Evolutionary conservation across 2,113 vertebrate genomes (phyloP), one percentile per base, ranked within the genome.

Genomic region (Capricornis sumatraensis): DNA sequence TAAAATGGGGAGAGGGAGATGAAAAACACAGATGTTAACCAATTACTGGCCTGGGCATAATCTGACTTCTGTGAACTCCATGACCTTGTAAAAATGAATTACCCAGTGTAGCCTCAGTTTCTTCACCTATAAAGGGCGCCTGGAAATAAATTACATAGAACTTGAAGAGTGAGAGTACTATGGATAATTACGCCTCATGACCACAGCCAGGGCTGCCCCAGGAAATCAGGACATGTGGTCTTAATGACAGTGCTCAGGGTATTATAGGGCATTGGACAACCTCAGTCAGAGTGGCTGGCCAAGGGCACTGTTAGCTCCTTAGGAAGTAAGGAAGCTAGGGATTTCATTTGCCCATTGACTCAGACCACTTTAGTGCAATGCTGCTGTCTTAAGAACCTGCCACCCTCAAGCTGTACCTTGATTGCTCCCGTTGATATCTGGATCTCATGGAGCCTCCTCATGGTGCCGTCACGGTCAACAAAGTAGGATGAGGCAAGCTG

Each of bases 401-500:
- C 7, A 6, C 7, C 62, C 52, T 25, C 62, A 91, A 95, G 91
- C 57, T 5, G 7, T 98, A 99, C 99, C 99, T 99, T 99, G 98
- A 99, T 99, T 95, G 99, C 99, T 98, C 99, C 99, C 30, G 99
- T 99, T 94, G 99, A 99, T 98, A 99, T 99, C 98, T 99, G 99
- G 98, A 99, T 99, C 99, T 99, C 99, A 7, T 99, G 99, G 97
- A 99, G 99, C 98, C 99, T 99, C 98, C 99, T 99, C 99, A 99
- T 99, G 92, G 99, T 99, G 97, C 99, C 99, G 79, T 99, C 99
- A 2, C 99, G 99, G 98, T 99, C 99, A 6, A 99, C 99, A 97
- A 99, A 99, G 98, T 99, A 99, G 89, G 99, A 99, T 5, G 99
- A 99, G 33, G 99, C 99, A 33, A 99, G 99, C 98, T 99, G 99